phyloP scores from a whole-genome alignment of 2,113 vertebrate genomes.

The Larimichthys crocea region DNA sequence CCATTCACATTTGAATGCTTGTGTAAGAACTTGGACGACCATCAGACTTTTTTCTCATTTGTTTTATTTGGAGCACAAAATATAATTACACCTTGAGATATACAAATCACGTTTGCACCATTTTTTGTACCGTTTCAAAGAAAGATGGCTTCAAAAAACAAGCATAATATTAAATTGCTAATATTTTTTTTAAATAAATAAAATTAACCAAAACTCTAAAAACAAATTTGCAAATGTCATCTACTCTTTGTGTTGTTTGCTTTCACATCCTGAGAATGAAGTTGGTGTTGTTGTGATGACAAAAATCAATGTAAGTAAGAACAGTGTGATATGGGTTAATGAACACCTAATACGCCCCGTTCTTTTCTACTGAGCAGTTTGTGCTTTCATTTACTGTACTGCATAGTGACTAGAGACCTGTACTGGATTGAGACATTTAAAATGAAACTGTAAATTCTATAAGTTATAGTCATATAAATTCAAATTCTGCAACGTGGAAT shows the following conservation, averaged over 20 bases:
- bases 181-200: slow-evolving; percentile 80
- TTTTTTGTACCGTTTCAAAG: slow-evolving; percentile 73
- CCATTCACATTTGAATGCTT: background rate
- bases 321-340: slow-evolving; percentile 40
- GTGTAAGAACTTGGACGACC: background rate
- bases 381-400: slow-evolving; percentile 78
- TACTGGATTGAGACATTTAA: slow-evolving; percentile 49
- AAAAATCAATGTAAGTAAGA: slow-evolving; percentile 49
- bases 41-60: slow-evolving; percentile 42
- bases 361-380: slow-evolving; percentile 64
- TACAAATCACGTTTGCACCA: slow-evolving; percentile 82
- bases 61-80: slow-evolving; percentile 85
- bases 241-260: slow-evolving; percentile 67
- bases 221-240: slow-evolving; percentile 66
- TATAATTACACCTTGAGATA: slow-evolving; percentile 84
- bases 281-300: slow-evolving; percentile 50
- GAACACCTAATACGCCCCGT: slow-evolving; percentile 41
- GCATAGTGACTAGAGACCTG: slow-evolving; percentile 77
- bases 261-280: slow-evolving; percentile 76
- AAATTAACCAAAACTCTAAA: slow-evolving; percentile 75
- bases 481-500: slow-evolving; percentile 54
- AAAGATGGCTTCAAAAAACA: slow-evolving; percentile 73
- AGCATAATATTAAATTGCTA: slow-evolving; percentile 75
- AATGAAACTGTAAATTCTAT: slow-evolving; percentile 53
- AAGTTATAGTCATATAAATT: slow-evolving; percentile 44